A percentile compares a stretch with the other conserved stretches of the same genome.
Conservation (phyloP, 1,140 invertebrate species). For the Ostrea edulis region DNA sequence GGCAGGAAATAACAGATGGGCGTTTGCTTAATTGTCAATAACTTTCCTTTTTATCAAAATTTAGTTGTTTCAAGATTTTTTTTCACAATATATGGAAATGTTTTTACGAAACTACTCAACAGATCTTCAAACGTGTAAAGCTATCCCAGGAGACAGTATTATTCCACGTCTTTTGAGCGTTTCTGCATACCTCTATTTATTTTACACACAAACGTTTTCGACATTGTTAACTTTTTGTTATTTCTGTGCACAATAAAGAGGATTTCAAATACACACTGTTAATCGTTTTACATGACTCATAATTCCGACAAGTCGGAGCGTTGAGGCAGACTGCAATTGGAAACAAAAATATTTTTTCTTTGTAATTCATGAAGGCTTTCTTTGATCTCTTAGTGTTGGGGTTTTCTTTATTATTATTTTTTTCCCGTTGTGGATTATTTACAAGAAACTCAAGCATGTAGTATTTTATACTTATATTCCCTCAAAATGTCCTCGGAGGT, state of each 20-base stretch:
- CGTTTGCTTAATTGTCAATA: background rate
- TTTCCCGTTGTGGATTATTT: too few species aligned
- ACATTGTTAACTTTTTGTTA: background rate
- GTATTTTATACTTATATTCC: too few species aligned
- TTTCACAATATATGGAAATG: background rate
- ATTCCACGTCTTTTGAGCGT: background rate
- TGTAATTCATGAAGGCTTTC: too few species aligned
- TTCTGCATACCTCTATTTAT: background rate
- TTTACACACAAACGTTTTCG: background rate
- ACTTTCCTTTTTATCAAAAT: background rate
- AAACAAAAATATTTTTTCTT: too few species aligned
- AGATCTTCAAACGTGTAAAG: background rate
- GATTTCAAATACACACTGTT: background rate
- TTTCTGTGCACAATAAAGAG: background rate
- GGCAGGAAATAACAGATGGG: slow-evolving; percentile 3
- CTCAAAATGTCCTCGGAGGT: too few species aligned
- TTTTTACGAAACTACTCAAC: background rate
- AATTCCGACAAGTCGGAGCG: too few species aligned
- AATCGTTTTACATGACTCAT: background rate
- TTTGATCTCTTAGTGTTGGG: too few species aligned
- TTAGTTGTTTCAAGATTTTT: background rate
- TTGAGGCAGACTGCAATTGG: too few species aligned
- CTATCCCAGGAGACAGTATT: too few species aligned
- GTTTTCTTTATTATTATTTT: too few species aligned
- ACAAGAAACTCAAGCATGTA: too few species aligned